Evolutionary conservation across 2,113 vertebrate species (phyloP).

Genomic region (Anarrhichthys ocellatus): DNA sequence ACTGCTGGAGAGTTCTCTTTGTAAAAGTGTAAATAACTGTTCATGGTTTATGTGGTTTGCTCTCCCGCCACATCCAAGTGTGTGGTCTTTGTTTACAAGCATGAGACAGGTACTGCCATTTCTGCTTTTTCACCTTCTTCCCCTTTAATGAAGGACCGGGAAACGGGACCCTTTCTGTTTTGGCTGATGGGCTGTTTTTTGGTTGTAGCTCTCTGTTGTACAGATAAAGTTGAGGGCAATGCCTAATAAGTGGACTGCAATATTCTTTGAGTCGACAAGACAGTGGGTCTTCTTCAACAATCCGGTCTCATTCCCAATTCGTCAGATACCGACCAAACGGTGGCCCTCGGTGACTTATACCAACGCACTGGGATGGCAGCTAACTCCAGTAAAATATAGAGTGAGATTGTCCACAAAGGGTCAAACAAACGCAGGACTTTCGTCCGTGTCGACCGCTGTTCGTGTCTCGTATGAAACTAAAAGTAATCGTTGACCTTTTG

Average conservation of each 20-base stretch:
- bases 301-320: neutral
- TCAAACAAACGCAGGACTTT: too few species aligned
- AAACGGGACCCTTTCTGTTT: conserved; percentile 28
- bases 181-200: conserved; percentile 19
- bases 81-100: conserved; percentile 76
- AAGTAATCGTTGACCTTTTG: too few species aligned
- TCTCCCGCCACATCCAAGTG: conserved; percentile 33
- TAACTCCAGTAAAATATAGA: too few species aligned
- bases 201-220: conserved; percentile 19
- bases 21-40: conserved; percentile 68
- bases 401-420: too few species aligned
- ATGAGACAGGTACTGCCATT: conserved; percentile 74
- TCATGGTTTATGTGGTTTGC: conserved; percentile 38
- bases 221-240: conserved; percentile 17
- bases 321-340: neutral
- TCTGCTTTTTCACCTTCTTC: conserved; percentile 28
- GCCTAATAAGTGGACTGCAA: conserved; percentile 57
- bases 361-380: too few species aligned
- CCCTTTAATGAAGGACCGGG: conserved; percentile 22
- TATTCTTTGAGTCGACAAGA: conserved; percentile 40
- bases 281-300: neutral
- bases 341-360: too few species aligned
- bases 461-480: too few species aligned
- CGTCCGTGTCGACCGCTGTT: too few species aligned
- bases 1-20: conserved; percentile 49